A percentile compares a stretch with the other conserved stretches of the same genome.
These are phyloP conservation scores for Galagoides demidoff DNA, from an alignment of 2,797 vertebrate genomes.

Conservation along the genomic window DNA sequence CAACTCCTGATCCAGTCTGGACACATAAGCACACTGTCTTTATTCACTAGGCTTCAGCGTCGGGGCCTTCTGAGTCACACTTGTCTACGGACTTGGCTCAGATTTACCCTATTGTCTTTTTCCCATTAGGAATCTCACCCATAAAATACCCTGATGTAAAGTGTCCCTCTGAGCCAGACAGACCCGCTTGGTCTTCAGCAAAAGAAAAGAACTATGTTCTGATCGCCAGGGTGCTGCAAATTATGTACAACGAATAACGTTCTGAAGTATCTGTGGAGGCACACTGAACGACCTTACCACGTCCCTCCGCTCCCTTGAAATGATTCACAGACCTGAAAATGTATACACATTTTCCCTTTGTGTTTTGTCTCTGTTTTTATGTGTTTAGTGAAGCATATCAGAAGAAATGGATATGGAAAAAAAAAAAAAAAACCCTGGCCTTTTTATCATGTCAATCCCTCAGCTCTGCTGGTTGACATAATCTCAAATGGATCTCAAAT, in stretches of 20 bases:
- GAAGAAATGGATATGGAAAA: not conserved
- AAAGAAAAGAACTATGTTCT: not conserved
- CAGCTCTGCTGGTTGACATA: conserved; percentile 58
- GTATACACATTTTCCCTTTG: not conserved
- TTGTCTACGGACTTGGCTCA: not conserved
- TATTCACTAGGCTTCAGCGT: not conserved
- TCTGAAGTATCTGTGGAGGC: not conserved
- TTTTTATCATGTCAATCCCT: conserved; percentile 62
- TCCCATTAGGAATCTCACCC: not conserved
- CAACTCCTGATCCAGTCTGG: not conserved
- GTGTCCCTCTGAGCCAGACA: not conserved
- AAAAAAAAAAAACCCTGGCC: not conserved
- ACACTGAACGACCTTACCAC: not conserved
- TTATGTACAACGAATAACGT: not conserved
- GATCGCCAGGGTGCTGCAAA: not conserved
- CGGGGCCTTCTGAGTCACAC: not conserved
- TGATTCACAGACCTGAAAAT: not conserved
- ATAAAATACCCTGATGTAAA: not conserved
- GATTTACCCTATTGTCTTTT: not conserved
- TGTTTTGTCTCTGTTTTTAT: conserved; percentile 43
- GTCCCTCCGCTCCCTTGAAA: not conserved
- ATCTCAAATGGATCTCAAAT: conserved; percentile 77
- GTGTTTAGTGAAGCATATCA: conserved; percentile 40
- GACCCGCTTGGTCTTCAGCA: not conserved
- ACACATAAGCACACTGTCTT: not conserved